Conservation (phyloP, 1,140 invertebrate genomes). For the Pantala flavescens region DNA sequence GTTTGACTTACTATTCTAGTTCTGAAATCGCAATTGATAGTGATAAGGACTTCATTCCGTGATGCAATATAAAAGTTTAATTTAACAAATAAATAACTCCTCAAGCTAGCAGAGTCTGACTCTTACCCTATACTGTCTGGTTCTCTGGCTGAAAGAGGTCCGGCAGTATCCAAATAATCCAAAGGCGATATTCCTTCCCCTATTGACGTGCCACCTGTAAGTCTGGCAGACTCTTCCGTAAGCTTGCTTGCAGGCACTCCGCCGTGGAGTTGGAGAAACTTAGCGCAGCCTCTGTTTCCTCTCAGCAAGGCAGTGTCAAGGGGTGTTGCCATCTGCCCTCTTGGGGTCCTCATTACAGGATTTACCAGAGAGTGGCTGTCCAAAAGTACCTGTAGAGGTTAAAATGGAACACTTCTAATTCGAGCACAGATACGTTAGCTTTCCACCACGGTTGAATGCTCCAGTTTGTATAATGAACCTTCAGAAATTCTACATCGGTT, state of each 20-base stretch:
- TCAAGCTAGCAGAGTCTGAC: no score
- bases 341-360: slow-evolving; percentile 65
- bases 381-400: slow-evolving; percentile 48
- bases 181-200: not conserved
- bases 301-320: slow-evolving; percentile 80
- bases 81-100: no score
- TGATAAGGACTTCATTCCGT: no score
- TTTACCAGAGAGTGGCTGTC: slow-evolving; percentile 74
- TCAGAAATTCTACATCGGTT: no score
- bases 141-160: not conserved
- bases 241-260: slow-evolving; percentile 66
- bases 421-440: no score
- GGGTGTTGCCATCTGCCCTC: slow-evolving; percentile 74
- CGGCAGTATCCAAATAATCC: not conserved
- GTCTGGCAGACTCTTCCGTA: slow-evolving; percentile 28
- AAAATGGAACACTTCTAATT: slow-evolving; percentile 5
- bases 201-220: slow-evolving; percentile 22
- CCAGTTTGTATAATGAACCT: no score
- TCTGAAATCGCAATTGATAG: no score
- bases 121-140: not conserved
- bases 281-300: slow-evolving; percentile 78
- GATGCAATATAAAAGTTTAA: no score
- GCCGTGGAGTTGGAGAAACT: slow-evolving; percentile 84
- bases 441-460: no score
- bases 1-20: no score